phyloP scores from a whole-genome alignment of 1,140 invertebrate species.

The Lordiphosa mommai region DNA sequence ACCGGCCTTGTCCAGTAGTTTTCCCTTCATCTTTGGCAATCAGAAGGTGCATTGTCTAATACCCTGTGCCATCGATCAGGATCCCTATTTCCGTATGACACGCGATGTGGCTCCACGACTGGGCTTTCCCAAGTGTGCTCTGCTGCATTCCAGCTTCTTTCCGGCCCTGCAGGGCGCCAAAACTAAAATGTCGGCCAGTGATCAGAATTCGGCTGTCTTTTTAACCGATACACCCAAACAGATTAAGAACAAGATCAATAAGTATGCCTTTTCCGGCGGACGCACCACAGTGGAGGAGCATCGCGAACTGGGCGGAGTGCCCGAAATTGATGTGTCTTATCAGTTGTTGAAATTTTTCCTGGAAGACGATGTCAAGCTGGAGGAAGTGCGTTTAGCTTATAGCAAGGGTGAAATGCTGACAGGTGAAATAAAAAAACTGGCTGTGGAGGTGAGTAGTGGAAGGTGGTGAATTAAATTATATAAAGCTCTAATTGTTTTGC shows the following conservation, averaged over 20 bases:
- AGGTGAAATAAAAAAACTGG: constrained; percentile 95
- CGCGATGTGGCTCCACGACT: constrained; percentile 96
- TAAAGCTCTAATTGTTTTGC: neutral
- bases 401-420: constrained; percentile 94
- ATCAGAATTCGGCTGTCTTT: constrained; percentile 96
- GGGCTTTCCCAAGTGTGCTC: constrained; percentile 93
- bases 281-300: constrained; percentile 96
- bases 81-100: constrained; percentile 99
- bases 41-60: constrained; percentile 94
- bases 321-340: constrained; percentile 96
- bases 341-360: constrained; percentile 98
- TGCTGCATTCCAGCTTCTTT: constrained; percentile 97
- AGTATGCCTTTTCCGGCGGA: constrained; percentile 99
- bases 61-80: constrained; percentile 99
- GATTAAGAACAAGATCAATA: constrained; percentile 99
- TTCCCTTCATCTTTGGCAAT: constrained; percentile 95
- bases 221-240: constrained; percentile 97
- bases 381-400: constrained; percentile 91
- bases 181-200: constrained; percentile 99
- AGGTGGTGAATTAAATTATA: neutral
- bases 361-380: constrained; percentile 94
- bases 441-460: constrained; percentile 84
- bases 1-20: constrained; percentile 96
- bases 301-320: constrained; percentile 93
- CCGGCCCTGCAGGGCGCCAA: constrained; percentile 97